Conservation (phyloP, 2,113 vertebrate genomes). For the Heliornis fulica region DNA sequence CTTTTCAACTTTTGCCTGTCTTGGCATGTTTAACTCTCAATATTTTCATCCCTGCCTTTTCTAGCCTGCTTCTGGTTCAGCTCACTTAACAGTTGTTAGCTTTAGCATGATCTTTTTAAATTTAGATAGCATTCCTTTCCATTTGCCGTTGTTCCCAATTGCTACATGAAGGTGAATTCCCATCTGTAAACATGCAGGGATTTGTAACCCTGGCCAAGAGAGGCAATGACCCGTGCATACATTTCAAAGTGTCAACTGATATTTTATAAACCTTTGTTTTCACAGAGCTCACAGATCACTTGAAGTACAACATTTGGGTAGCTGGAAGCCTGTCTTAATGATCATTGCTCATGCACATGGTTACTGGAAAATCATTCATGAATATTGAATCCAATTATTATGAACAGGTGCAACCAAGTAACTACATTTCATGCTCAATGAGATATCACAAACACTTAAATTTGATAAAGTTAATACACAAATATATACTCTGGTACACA, state of each 20-base stretch:
- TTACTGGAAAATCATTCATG: conserved; percentile 4
- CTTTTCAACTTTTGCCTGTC: neutral
- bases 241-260: neutral
- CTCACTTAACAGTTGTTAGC: neutral
- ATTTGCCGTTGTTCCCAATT: neutral
- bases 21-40: neutral
- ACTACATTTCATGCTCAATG: conserved; percentile 49
- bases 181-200: neutral
- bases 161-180: neutral
- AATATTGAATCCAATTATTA: conserved; percentile 49
- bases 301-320: neutral
- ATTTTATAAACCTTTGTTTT: neutral
- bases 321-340: neutral
- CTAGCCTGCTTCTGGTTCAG: neutral
- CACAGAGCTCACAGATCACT: neutral
- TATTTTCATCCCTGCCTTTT: neutral
- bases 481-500: conserved; percentile 30
- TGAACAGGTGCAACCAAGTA: conserved; percentile 55
- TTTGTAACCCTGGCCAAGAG: neutral
- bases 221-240: neutral
- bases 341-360: neutral
- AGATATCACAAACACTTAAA: conserved; percentile 48
- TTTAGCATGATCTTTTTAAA: neutral
- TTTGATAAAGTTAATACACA: conserved; percentile 43
- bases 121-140: neutral